Evolutionary conservation across 2,113 vertebrate species (phyloP).

Genomic region (Chitala chitala): DNA sequence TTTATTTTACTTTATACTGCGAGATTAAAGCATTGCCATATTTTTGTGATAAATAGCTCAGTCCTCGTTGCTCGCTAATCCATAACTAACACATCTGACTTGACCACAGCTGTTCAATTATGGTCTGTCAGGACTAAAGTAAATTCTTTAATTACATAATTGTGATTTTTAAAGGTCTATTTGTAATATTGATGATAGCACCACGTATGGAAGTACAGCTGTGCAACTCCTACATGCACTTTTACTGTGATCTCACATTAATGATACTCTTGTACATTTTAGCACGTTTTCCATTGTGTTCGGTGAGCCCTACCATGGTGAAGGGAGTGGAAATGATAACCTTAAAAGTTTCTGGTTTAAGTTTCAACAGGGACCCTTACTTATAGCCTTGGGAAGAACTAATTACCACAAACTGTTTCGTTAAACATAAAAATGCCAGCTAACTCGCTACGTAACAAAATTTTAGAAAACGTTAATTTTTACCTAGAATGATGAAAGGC

Average conservation of each 20-base stretch:
- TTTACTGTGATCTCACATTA: neutral
- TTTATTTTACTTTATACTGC: neutral
- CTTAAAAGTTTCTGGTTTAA: no score
- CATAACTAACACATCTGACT: neutral
- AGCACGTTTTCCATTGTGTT: no score
- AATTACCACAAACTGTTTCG: neutral
- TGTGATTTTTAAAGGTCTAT: neutral
- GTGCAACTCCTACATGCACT: neutral
- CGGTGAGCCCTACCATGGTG: neutral
- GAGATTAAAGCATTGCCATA: constrained; percentile 2
- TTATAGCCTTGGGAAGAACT: no score
- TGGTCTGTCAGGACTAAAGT: neutral
- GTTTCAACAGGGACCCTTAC: neutral
- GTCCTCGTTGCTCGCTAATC: neutral
- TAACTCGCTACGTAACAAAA: neutral
- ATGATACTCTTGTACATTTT: neutral
- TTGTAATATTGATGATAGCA: neutral
- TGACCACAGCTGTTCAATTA: neutral
- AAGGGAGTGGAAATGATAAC: no score
- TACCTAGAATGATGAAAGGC: neutral
- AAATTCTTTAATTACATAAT: constrained; percentile 12
- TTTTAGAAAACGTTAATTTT: neutral
- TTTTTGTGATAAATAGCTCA: neutral
- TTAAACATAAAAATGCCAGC: neutral
- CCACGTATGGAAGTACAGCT: neutral